A percentile compares a stretch with the other conserved stretches of the same genome.
Conservation (phyloP, 1,140 invertebrate genomes). For the Cylas formicarius region DNA sequence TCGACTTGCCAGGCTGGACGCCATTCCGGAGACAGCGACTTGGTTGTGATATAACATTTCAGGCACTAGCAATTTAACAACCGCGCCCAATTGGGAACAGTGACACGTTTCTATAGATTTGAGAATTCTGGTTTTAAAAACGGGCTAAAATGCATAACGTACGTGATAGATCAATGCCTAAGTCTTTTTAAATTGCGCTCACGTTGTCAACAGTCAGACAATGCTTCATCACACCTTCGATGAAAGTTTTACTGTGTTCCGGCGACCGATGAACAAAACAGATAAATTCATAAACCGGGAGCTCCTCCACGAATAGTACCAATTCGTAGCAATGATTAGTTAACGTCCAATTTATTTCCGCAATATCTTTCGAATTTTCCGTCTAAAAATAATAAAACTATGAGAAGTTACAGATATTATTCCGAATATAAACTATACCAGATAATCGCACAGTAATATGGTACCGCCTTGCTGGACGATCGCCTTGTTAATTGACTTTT, state of each 20-base stretch:
- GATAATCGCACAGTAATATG: slow-evolving; percentile 64
- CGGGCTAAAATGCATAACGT: slow-evolving; percentile 14
- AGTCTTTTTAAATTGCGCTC: slow-evolving; percentile 9
- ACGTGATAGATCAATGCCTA: background rate
- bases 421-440: too few relatives aligned
- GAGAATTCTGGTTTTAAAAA: slow-evolving; percentile 23
- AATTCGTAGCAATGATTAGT: slow-evolving; percentile 64
- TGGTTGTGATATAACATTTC: slow-evolving; percentile 53
- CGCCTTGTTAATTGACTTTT: slow-evolving; percentile 43
- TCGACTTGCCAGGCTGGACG: slow-evolving; percentile 54
- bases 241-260: slow-evolving; percentile 60
- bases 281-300: slow-evolving; percentile 58
- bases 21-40: slow-evolving; percentile 52
- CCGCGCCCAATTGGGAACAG: slow-evolving; percentile 54
- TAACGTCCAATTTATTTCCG: slow-evolving; percentile 70
- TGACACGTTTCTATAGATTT: slow-evolving; percentile 53
- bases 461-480: slow-evolving; percentile 52
- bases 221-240: slow-evolving; percentile 61
- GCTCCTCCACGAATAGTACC: slow-evolving; percentile 52
- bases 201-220: slow-evolving; percentile 39
- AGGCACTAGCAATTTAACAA: slow-evolving; percentile 54
- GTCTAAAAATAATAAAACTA: slow-evolving; percentile 41
- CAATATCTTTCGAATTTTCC: slow-evolving; percentile 62
- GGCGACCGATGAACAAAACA: slow-evolving; percentile 58
- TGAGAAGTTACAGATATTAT: slow-evolving; percentile 22